phyloP scores from a whole-genome alignment of 2,113 vertebrate genomes.

The Sphyrna mokarran region DNA sequence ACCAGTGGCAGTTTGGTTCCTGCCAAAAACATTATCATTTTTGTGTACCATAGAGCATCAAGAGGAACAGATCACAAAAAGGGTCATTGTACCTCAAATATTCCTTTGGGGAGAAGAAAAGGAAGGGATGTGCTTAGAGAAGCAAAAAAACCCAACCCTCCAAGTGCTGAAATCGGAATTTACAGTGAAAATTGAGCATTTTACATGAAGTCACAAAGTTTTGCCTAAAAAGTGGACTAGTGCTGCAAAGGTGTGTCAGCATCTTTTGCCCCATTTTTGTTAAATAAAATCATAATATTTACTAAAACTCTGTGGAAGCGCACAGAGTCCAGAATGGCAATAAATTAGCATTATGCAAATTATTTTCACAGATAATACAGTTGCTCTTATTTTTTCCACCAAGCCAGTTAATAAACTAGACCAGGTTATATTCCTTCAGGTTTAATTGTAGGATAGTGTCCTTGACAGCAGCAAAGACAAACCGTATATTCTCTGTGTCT shows the following conservation, averaged over 20 bases:
- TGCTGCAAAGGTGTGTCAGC: conserved; percentile 68
- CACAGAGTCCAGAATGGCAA: conserved; percentile 75
- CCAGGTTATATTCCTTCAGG: conserved; percentile 92
- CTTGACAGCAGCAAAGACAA: conserved; percentile 92
- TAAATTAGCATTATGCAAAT: conserved; percentile 87
- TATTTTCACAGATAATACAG: conserved; percentile 71
- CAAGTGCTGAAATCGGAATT: conserved; percentile 58
- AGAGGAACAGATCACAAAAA: conserved; percentile 48
- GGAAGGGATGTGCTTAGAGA: conserved; percentile 44
- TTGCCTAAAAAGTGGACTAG: conserved; percentile 66
- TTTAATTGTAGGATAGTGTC: conserved; percentile 91
- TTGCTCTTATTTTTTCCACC: conserved; percentile 51
- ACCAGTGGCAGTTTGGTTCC: conserved; percentile 52
- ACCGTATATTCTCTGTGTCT: conserved; percentile 91
- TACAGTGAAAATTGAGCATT: conserved; percentile 52
- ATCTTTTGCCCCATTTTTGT: conserved; percentile 58
- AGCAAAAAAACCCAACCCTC: conserved; percentile 46
- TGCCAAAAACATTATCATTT: conserved; percentile 48
- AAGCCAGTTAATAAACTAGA: conserved; percentile 56
- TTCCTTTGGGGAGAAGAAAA: conserved; percentile 40
- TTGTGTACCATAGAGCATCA: conserved; percentile 46
- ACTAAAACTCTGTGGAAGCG: conserved; percentile 63
- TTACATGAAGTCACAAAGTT: conserved; percentile 54
- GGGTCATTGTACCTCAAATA: conserved; percentile 51
- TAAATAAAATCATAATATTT: conserved; percentile 83